phyloP scores from a whole-genome alignment of 1,140 invertebrate species.

The Hydropsyche tenuis region DNA sequence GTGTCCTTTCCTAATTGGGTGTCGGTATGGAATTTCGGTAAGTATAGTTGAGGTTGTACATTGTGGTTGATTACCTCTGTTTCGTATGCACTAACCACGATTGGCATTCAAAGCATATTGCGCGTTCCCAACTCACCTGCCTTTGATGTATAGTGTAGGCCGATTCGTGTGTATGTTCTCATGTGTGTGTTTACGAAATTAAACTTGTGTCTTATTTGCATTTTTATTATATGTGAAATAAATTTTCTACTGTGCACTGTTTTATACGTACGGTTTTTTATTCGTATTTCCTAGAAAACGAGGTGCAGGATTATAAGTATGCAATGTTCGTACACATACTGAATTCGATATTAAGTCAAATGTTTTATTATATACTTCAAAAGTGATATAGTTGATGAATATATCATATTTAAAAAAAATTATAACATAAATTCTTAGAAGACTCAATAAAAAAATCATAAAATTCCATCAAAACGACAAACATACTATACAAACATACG shows the following conservation, averaged over 20 bases:
- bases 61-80: neutral
- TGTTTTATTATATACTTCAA: no score
- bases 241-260: neutral
- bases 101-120: constrained; percentile 31
- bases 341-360: no score
- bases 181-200: neutral
- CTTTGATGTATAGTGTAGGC: constrained; percentile 35
- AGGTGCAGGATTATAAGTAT: no score
- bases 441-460: no score
- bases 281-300: no score
- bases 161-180: constrained; percentile 32
- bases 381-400: no score
- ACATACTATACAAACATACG: no score
- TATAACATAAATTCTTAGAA: no score
- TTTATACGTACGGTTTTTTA: neutral
- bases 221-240: constrained; percentile 11
- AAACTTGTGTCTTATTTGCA: no score
- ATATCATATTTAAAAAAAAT: no score
- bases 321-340: no score
- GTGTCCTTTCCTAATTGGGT: constrained; percentile 22
- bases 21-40: neutral
- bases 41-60: constrained; percentile 27
- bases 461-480: no score
- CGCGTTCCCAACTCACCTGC: constrained; percentile 35
- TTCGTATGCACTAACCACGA: constrained; percentile 1